Percentiles rank a stretch among this genome's conserved stretches.
Conservation (phyloP, 1,140 invertebrate species). For the Reticulitermes speratus region DNA sequence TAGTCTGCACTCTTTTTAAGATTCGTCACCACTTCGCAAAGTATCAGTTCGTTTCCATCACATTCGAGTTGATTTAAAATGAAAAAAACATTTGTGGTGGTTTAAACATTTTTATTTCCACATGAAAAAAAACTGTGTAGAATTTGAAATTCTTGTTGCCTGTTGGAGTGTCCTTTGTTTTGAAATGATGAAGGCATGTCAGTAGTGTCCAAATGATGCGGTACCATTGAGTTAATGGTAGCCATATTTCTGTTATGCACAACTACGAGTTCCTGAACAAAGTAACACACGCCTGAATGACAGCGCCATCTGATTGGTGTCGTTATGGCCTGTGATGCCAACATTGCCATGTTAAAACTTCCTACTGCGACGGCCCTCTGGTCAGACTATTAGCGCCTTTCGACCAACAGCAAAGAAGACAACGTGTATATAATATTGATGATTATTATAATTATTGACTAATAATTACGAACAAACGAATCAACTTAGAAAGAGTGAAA, state of each 20-base stretch:
- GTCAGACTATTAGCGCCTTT: neutral
- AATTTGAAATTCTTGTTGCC: neutral
- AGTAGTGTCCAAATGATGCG: neutral
- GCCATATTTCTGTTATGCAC: neutral
- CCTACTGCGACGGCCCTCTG: neutral
- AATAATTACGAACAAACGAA: slow-evolving; percentile 21
- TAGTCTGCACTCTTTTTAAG: neutral
- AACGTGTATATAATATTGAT: slow-evolving; percentile 14
- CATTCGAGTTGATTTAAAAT: neutral
- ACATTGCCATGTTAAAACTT: neutral
- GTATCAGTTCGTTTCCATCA: neutral
- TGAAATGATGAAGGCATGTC: neutral
- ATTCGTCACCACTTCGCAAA: neutral
- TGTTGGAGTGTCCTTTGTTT: neutral
- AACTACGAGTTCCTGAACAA: slow-evolving; percentile 11
- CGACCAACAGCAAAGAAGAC: neutral
- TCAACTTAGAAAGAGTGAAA: slow-evolving; percentile 20
- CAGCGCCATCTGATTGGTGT: neutral
- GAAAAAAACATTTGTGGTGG: neutral
- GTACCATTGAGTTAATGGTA: neutral
- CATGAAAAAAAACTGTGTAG: neutral
- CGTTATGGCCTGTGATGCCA: neutral
- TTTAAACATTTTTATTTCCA: neutral
- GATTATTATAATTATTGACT: neutral
- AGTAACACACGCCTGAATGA: neutral